phyloP scores from a whole-genome alignment of 2,797 vertebrate species.

The Acanthurus tractus region DNA sequence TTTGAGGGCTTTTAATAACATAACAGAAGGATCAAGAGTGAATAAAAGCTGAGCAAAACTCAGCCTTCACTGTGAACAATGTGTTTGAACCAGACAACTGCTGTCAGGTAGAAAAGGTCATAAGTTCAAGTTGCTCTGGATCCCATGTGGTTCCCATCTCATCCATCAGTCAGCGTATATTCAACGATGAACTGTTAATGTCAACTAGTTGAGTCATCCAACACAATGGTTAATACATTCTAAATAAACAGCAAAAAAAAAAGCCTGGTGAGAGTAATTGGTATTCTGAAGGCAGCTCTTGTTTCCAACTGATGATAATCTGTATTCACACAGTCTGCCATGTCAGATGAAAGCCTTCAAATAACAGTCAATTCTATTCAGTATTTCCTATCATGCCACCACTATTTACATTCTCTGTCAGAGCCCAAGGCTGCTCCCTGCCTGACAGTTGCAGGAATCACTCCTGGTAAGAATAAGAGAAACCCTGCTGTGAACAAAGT shows the following conservation, averaged over 20 bases:
- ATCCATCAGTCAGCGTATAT: conserved; percentile 41
- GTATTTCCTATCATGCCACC: conserved; percentile 70
- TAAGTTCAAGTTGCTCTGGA: conserved; percentile 27
- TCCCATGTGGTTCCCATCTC: conserved; percentile 34
- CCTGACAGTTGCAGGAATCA: conserved; percentile 62
- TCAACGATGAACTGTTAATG: conserved; percentile 37
- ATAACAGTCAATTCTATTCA: conserved; percentile 78
- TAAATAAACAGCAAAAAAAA: conserved; percentile 52
- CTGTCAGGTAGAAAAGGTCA: conserved; percentile 39
- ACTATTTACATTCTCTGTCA: conserved; percentile 75
- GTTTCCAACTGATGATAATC: conserved; percentile 71
- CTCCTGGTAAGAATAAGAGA: conserved; percentile 67
- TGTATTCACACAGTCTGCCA: conserved; percentile 77
- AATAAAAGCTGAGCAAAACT: conserved; percentile 6
- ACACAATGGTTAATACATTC: conserved; percentile 48
- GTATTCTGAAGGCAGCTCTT: conserved; percentile 63
- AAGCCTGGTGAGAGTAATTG: conserved; percentile 59
- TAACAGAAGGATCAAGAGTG: neutral
- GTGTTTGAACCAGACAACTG: conserved; percentile 24
- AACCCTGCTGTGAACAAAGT: conserved; percentile 80
- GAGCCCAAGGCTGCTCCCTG: conserved; percentile 63
- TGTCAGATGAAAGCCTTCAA: conserved; percentile 82
- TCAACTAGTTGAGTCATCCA: conserved; percentile 49
- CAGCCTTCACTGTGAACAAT: conserved; percentile 11
- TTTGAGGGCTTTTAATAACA: conserved; percentile 7